These are phyloP conservation scores for Sebastes iracundus DNA, from an alignment of 2,797 vertebrate genomes.

Conservation along the genomic window DNA sequence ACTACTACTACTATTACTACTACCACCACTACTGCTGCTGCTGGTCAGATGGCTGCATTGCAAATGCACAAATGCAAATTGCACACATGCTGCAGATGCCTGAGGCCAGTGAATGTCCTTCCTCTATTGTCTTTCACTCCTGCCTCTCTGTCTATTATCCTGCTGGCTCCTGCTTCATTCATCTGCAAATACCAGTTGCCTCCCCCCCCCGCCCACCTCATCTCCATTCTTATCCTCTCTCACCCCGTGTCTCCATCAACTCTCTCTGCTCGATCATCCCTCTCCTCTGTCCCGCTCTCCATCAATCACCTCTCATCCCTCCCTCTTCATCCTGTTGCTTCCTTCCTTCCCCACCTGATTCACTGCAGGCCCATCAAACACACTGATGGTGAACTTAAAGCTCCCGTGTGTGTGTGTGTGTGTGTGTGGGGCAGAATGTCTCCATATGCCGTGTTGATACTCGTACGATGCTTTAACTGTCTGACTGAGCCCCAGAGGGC, in stretches of 20 bases:
- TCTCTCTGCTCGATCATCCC: background rate
- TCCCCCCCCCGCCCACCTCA: background rate
- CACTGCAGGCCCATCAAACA: slow-evolving; percentile 10
- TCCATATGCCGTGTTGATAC: too few relatives aligned
- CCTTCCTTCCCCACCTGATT: background rate
- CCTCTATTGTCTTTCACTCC: slow-evolving; percentile 25
- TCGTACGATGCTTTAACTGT: too few relatives aligned
- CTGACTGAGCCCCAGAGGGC: too few relatives aligned
- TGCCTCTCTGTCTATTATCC: slow-evolving; percentile 5
- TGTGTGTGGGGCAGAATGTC: too few relatives aligned
- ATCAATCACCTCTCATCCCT: background rate
- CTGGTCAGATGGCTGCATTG: too few relatives aligned
- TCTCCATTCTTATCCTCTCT: background rate
- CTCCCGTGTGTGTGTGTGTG: too few relatives aligned
- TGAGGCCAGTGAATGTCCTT: background rate
- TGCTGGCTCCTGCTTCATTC: slow-evolving; percentile 13
- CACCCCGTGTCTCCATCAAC: background rate
- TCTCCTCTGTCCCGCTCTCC: background rate
- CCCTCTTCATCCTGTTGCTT: background rate
- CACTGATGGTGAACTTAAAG: background rate
- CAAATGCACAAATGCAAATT: slow-evolving; percentile 3
- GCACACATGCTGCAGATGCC: slow-evolving; percentile 17
- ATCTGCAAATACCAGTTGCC: slow-evolving; percentile 35
- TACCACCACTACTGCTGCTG: too few relatives aligned
- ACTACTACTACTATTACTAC: too few relatives aligned